Conservation (phyloP, 2,888 invertebrate species). For the Drosophila yooni region DNA sequence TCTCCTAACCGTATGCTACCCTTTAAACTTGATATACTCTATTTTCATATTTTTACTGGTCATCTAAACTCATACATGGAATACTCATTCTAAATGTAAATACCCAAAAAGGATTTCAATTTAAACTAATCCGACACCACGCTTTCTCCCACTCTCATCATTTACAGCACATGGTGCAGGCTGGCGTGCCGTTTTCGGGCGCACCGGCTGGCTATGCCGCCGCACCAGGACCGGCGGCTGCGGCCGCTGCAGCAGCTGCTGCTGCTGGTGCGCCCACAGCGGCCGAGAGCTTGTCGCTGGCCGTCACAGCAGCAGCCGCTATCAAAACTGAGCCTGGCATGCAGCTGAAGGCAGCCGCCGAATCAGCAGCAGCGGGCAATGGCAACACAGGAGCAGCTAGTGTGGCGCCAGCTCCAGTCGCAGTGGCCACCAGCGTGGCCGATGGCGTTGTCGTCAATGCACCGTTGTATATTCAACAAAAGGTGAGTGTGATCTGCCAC, state of each 20-base stretch:
- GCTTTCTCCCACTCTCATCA: constrained; percentile 11
- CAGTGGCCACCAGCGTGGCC: constrained; percentile 66
- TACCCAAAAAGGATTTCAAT: constrained; percentile 23
- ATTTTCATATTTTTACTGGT: neutral
- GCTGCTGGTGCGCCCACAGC: constrained; percentile 78
- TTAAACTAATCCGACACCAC: constrained; percentile 60
- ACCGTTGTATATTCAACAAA: constrained; percentile 84
- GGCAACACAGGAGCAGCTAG: constrained; percentile 50
- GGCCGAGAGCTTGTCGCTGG: constrained; percentile 83
- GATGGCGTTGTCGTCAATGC: constrained; percentile 65
- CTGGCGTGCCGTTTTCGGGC: constrained; percentile 84
- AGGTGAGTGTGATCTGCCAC: constrained; percentile 73
- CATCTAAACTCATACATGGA: constrained; percentile 18
- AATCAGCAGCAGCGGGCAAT: constrained; percentile 66
- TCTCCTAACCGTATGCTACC: neutral
- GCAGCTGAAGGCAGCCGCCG: constrained; percentile 82
- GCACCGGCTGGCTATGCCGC: constrained; percentile 85
- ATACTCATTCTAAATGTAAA: constrained; percentile 34
- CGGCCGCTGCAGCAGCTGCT: constrained; percentile 76
- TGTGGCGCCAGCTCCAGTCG: constrained; percentile 68
- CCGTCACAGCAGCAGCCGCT: constrained; percentile 82
- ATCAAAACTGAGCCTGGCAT: constrained; percentile 82
- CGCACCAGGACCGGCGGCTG: constrained; percentile 81
- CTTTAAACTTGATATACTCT: neutral
- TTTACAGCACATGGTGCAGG: constrained; percentile 85